phyloP scores from a whole-genome alignment of 92 coral and sea anemone genomes.

The Palythoa grandiflora region DNA sequence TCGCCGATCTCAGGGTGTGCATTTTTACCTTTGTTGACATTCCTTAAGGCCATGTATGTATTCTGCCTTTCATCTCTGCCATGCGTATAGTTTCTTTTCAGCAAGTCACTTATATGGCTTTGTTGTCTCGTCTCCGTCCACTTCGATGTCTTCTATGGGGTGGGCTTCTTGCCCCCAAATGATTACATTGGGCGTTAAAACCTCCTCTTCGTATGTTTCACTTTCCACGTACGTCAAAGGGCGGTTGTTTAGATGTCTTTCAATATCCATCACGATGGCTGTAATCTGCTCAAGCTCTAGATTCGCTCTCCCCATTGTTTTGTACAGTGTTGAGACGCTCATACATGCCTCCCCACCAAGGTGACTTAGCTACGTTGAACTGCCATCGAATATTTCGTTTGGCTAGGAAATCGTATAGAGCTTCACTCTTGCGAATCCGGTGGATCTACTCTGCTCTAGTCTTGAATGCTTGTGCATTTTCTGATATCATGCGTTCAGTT shows the following conservation, averaged over 20 bases:
- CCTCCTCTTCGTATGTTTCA: no score
- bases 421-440: no score
- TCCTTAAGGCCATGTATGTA: slow-evolving; percentile 63
- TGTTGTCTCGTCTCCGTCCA: slow-evolving; percentile 59
- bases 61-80: slow-evolving; percentile 14
- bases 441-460: slow-evolving; percentile 60
- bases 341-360: slow-evolving; percentile 69
- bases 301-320: background rate
- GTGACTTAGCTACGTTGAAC: slow-evolving; percentile 53
- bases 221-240: no score
- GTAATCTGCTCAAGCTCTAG: no score
- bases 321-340: slow-evolving; percentile 50
- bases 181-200: no score
- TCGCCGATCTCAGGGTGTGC: no score
- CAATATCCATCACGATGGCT: no score
- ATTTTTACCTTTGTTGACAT: slow-evolving; percentile 31
- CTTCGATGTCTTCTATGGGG: no score
- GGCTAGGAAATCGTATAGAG: no score
- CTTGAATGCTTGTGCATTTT: slow-evolving; percentile 43
- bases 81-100: slow-evolving; percentile 52
- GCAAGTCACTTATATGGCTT: slow-evolving; percentile 33
- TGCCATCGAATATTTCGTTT: no score
- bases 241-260: no score
- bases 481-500: slow-evolving; percentile 11
- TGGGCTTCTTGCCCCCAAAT: no score